Evolutionary conservation across 1,140 invertebrate genomes (phyloP), one percentile per base, ranked within the genome.

Genomic region (Formica exsecta): DNA sequence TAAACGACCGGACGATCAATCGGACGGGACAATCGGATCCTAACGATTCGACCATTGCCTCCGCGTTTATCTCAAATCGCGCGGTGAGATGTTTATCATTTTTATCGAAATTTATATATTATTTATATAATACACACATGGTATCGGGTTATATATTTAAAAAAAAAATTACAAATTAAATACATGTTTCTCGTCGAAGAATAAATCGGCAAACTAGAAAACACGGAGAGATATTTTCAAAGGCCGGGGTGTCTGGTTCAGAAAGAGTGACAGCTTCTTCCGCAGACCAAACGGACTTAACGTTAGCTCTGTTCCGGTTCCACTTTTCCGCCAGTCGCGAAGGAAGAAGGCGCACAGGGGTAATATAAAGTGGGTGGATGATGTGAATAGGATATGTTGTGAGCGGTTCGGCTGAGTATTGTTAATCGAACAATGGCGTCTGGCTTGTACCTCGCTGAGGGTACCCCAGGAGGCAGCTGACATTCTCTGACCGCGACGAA

Each of bases 351-450:
- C 87, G 88, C 88, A 71, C 64, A 36, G 88, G 89, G 73, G 89
- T 89, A 90, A 89, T 91, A 89, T 87, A 93, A 94, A 93, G 93
- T 93, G 92, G 92, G 93, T 93, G 91, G 92, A 92, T 91, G 86
- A 93, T 92, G 92, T 93, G 93, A 93, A 94, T 94, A 86, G 93
- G 89, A 93, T 93, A 93, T 92, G 91, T 93, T 94, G 92, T 93
- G 92, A 94, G 92, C 91, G 92, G 88, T 93, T 94, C 91, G 92
- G 92, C 91, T 93, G 92, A 92, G 93, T 92, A 94, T 94, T 94
- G 93, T 94, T 92, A 87, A 94, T 93, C 91, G 93, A 93, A 94
- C 93, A 94, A 94, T 94, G 90, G 90, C 91, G 93, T 94, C 93
- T 94, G 93, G 93, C 90, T 92, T 88, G 90, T 91, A 85, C 89